phyloP scores from a whole-genome alignment of 2,113 vertebrate species.

The Ictidomys tridecemlineatus region DNA sequence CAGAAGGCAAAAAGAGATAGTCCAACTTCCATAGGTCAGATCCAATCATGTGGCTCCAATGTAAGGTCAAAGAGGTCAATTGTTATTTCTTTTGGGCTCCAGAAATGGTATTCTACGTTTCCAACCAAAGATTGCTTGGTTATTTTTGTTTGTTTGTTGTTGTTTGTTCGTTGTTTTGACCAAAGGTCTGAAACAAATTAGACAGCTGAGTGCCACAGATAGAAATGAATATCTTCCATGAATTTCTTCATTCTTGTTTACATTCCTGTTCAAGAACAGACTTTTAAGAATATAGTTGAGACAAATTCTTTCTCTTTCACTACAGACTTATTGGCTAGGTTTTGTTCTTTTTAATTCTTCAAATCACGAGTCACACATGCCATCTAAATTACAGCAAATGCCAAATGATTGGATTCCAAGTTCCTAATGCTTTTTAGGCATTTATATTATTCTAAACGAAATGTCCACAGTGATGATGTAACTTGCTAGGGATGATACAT shows the following conservation, averaged over 20 bases:
- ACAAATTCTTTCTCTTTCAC: not conserved
- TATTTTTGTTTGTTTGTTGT: not conserved
- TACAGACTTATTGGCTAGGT: not conserved
- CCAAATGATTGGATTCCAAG: not conserved
- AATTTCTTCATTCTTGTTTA: not conserved
- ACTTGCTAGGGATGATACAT: not conserved
- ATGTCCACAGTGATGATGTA: not conserved
- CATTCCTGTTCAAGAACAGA: not conserved
- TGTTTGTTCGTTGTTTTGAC: not conserved
- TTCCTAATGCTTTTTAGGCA: not conserved
- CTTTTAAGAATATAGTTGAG: conserved; percentile 28
- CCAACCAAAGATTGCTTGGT: not conserved
- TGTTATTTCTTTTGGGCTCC: not conserved
- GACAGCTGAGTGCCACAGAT: not conserved
- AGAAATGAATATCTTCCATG: not conserved
- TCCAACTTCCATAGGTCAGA: not conserved
- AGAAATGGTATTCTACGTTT: not conserved
- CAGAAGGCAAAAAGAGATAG: not conserved
- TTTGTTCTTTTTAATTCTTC: not conserved
- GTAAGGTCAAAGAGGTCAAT: not conserved
- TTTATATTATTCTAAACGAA: not conserved
- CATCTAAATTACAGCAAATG: not conserved
- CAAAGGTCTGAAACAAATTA: not conserved
- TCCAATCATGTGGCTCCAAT: not conserved
- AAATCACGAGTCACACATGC: not conserved